Percentiles rank a stretch among this genome's conserved stretches.
phyloP scores from a whole-genome alignment of 2,888 invertebrate species.

The Melitaea athalia region DNA sequence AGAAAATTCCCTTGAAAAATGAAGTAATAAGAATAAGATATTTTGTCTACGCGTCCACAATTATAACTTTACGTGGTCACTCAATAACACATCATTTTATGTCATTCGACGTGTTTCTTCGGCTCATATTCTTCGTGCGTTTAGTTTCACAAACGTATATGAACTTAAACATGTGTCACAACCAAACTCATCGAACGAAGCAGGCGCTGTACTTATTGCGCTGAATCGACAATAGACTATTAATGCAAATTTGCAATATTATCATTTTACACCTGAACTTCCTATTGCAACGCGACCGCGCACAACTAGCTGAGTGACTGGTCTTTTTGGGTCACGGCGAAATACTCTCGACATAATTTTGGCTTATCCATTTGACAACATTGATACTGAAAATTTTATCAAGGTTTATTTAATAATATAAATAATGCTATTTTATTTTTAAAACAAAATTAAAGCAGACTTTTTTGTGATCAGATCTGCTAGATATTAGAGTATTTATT shows the following conservation, averaged over 20 bases:
- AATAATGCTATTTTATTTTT: not conserved
- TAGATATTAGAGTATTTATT: too few species aligned
- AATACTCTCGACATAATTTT: constrained; percentile 22
- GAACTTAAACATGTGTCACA: constrained; percentile 71
- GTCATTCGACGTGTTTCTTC: not conserved
- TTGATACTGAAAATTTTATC: constrained; percentile 4
- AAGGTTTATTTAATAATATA: not conserved
- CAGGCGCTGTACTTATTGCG: constrained; percentile 49
- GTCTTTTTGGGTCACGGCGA: constrained; percentile 60
- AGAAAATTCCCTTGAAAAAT: not conserved
- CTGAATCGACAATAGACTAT: constrained; percentile 69
- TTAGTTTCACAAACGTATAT: constrained; percentile 30
- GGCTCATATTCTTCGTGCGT: constrained; percentile 27
- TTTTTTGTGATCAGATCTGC: too few species aligned
- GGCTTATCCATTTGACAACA: constrained; percentile 23
- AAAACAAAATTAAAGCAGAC: not conserved
- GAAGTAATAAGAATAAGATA: not conserved
- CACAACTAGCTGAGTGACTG: constrained; percentile 52
- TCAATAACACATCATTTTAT: not conserved
- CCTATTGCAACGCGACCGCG: constrained; percentile 41
- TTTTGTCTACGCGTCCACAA: not conserved
- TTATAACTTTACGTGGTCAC: constrained; percentile 5
- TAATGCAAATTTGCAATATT: constrained; percentile 68
- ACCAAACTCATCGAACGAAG: constrained; percentile 63
- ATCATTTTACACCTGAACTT: constrained; percentile 53